A percentile compares a stretch with the other conserved stretches of the same genome.
phyloP scores from a whole-genome alignment of 2,888 invertebrate species.

The Lathronympha strigana region DNA sequence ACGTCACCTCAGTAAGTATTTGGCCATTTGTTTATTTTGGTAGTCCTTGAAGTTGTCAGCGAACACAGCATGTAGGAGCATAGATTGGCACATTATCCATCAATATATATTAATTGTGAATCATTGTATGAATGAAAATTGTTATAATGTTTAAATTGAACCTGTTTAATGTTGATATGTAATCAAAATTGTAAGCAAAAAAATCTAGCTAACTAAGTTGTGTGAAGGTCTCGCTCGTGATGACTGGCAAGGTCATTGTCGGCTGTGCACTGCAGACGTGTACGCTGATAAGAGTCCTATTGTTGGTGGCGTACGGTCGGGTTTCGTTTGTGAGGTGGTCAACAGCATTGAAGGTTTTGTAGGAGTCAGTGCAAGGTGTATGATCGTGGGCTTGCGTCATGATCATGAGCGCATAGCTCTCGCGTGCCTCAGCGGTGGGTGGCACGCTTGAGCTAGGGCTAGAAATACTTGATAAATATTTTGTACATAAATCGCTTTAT shows the following conservation, averaged over 20 bases:
- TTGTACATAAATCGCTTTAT: neutral
- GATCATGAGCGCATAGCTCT: conserved; percentile 22
- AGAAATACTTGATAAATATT: neutral
- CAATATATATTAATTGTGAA: conserved; percentile 40
- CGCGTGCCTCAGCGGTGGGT: conserved; percentile 23
- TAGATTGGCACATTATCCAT: conserved; percentile 71
- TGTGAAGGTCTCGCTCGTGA: conserved; percentile 62
- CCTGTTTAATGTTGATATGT: conserved; percentile 37
- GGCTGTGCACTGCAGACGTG: conserved; percentile 47
- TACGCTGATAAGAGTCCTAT: conserved; percentile 46
- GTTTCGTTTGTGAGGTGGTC: conserved; percentile 52
- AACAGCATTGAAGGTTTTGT: conserved; percentile 62
- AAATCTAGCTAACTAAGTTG: conserved; percentile 36
- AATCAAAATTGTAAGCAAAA: conserved; percentile 39
- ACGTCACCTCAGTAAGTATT: conserved; percentile 38
- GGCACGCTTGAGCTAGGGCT: neutral
- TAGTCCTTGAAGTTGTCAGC: conserved; percentile 46
- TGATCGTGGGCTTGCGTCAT: conserved; percentile 29
- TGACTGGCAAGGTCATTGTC: conserved; percentile 72
- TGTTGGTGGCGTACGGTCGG: conserved; percentile 55
- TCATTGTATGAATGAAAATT: conserved; percentile 48
- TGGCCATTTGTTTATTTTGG: conserved; percentile 47
- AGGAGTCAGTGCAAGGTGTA: conserved; percentile 54
- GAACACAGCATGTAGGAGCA: conserved; percentile 59
- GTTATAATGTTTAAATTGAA: conserved; percentile 50